Percentiles rank a stretch among this genome's conserved stretches.
These are phyloP conservation scores for Adoxophyes honmai DNA, from an alignment of 1,140 invertebrate species.

Conservation along the genomic window DNA sequence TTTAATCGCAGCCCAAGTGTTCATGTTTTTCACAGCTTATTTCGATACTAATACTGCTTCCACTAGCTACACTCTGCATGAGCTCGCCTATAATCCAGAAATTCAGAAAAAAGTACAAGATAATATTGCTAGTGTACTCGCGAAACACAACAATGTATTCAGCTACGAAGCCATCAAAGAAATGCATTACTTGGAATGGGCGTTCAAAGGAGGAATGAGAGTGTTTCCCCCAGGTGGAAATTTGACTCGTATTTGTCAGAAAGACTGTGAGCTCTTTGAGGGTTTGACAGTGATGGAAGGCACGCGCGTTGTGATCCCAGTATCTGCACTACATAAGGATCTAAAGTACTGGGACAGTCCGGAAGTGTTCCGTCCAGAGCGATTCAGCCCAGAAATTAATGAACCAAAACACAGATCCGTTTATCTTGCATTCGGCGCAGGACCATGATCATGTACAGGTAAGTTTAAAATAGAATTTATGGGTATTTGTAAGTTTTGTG, in stretches of 20 bases:
- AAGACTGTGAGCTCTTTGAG: neutral
- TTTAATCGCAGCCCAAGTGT: slow-evolving; percentile 58
- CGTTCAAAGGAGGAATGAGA: slow-evolving; percentile 69
- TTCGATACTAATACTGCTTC: slow-evolving; percentile 79
- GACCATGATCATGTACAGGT: slow-evolving; percentile 45
- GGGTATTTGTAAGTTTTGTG: too few species aligned
- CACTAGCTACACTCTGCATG: slow-evolving; percentile 64
- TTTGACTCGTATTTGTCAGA: neutral
- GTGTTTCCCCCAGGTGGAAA: slow-evolving; percentile 60
- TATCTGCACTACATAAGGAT: slow-evolving; percentile 44
- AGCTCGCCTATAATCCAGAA: slow-evolving; percentile 74
- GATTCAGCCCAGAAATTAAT: slow-evolving; percentile 47
- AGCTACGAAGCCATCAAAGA: slow-evolving; percentile 51
- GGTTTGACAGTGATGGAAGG: slow-evolving; percentile 10
- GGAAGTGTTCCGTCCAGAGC: slow-evolving; percentile 76
- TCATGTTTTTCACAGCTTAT: slow-evolving; percentile 27
- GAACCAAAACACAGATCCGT: slow-evolving; percentile 50
- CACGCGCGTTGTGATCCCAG: slow-evolving; percentile 35
- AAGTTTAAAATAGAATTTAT: too few species aligned
- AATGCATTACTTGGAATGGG: slow-evolving; percentile 50
- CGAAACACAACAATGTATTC: slow-evolving; percentile 40
- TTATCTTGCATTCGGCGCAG: slow-evolving; percentile 83
- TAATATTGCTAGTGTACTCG: slow-evolving; percentile 72
- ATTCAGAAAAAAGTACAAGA: slow-evolving; percentile 64
- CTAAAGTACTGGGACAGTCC: slow-evolving; percentile 4